Conservation (phyloP, 2,888 invertebrate species). For the Conistra vaccinii region DNA sequence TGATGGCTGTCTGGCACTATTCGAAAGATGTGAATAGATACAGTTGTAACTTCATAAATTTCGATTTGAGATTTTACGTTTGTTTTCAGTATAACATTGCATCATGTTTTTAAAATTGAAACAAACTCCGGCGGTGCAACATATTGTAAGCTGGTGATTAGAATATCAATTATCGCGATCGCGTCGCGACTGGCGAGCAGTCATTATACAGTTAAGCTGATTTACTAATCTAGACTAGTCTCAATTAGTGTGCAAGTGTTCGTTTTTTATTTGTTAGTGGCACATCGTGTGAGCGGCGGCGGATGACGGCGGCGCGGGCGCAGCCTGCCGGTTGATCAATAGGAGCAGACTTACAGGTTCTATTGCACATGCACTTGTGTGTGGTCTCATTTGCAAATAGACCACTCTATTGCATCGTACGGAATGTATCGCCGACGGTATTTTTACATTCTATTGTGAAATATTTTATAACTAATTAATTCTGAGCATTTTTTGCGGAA, state of each 20-base stretch:
- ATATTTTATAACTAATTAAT: background rate
- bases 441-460: slow-evolving; percentile 23
- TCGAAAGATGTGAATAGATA: background rate
- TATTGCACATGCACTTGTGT: slow-evolving; percentile 41
- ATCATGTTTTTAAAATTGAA: background rate
- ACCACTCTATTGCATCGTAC: slow-evolving; percentile 17
- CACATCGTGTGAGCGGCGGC: background rate
- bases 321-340: slow-evolving; percentile 48
- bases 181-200: background rate
- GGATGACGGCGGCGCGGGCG: slow-evolving; percentile 14
- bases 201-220: slow-evolving; percentile 20
- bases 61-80: background rate
- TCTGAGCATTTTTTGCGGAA: background rate
- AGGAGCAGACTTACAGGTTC: slow-evolving; percentile 41
- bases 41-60: background rate
- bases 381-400: slow-evolving; percentile 37
- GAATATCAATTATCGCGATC: slow-evolving; percentile 8
- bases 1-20: background rate
- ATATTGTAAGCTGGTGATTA: background rate
- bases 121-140: background rate
- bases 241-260: slow-evolving; percentile 22
- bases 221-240: slow-evolving; percentile 29
- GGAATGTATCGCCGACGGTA: background rate
- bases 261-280: slow-evolving; percentile 18
- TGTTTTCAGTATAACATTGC: background rate